A percentile compares a stretch with the other conserved stretches of the same genome.
Conservation (phyloP, 2,888 invertebrate species). For the Apodemia hepburni region DNA sequence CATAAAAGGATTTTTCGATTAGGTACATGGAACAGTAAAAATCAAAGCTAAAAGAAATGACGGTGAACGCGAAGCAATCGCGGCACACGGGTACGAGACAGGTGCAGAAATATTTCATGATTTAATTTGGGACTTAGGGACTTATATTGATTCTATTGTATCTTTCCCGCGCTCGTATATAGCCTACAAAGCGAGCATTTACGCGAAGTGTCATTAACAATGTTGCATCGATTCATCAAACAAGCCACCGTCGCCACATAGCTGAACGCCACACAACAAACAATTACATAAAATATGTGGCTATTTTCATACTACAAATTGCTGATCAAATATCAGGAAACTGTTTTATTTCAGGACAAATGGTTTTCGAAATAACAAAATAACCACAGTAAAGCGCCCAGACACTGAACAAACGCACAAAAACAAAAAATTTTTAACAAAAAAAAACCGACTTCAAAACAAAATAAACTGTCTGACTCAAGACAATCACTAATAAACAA, state of each 20-base stretch:
- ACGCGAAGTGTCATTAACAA: slow-evolving; percentile 34
- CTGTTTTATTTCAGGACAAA: slow-evolving; percentile 60
- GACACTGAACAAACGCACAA: slow-evolving; percentile 70
- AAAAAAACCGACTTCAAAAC: too few species aligned
- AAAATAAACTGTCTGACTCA: too few species aligned
- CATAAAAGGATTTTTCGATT: slow-evolving; percentile 6
- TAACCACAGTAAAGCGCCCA: slow-evolving; percentile 62
- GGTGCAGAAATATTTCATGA: slow-evolving; percentile 76
- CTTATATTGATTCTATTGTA: slow-evolving; percentile 75
- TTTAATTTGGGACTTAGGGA: slow-evolving; percentile 79
- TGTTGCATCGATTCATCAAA: slow-evolving; percentile 34
- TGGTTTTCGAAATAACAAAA: slow-evolving; percentile 59
- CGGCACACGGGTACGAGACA: slow-evolving; percentile 55
- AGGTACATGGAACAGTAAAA: slow-evolving; percentile 30
- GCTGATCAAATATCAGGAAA: slow-evolving; percentile 49
- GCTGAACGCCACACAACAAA: slow-evolving; percentile 30
- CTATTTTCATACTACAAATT: slow-evolving; percentile 37
- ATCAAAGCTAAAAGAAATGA: slow-evolving; percentile 61
- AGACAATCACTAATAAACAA: too few species aligned
- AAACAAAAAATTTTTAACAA: too few species aligned
- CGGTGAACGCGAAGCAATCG: slow-evolving; percentile 49
- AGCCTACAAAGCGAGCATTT: slow-evolving; percentile 35
- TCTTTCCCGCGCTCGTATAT: slow-evolving; percentile 56
- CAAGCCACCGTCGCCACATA: slow-evolving; percentile 29
- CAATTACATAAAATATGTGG: slow-evolving; percentile 37